Evolutionary conservation across 2,888 invertebrate species (phyloP).

Genomic region (Eristalinus aeneus): DNA sequence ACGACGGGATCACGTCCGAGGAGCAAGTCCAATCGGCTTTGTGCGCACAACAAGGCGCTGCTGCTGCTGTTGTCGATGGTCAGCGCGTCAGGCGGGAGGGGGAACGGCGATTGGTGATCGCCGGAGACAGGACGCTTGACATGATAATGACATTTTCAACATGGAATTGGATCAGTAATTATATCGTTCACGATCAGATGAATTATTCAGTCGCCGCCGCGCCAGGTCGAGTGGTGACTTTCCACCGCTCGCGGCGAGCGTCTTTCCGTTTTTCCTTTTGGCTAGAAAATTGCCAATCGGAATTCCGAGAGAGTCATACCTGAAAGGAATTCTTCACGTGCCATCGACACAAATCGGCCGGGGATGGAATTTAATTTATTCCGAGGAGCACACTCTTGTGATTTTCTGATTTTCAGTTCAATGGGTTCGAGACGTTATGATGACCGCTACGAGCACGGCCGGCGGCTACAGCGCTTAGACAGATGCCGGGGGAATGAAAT

Average conservation of each 20-base stretch:
- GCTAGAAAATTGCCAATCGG: conserved; percentile 52
- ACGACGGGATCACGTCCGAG: not conserved
- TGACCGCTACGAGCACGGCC: conserved; percentile 9
- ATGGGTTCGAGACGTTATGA: conserved; percentile 34
- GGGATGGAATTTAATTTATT: conserved; percentile 55
- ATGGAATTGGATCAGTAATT: conserved; percentile 71
- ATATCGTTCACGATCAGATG: conserved; percentile 63
- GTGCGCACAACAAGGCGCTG: not conserved
- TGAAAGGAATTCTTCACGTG: conserved; percentile 55
- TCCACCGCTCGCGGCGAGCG: not conserved
- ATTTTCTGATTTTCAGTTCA: conserved; percentile 39
- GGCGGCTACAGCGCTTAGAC: not conserved
- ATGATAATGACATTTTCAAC: conserved; percentile 71
- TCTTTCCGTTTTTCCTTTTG: not conserved
- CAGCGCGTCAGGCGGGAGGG: not conserved
- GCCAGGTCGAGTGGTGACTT: conserved; percentile 10
- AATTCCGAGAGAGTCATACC: conserved; percentile 52
- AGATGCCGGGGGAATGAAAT: conserved; percentile 20
- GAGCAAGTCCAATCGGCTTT: not conserved
- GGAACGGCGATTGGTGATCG: conserved; percentile 18
- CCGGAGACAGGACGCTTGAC: conserved; percentile 63
- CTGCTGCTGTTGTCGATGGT: too few relatives aligned
- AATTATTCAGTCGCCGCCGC: conserved; percentile 58
- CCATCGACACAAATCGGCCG: conserved; percentile 49
- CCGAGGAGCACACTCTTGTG: conserved; percentile 30